Base-by-base conservation (phyloP, 2,113 vertebrate genomes). In the Hippocampus abdominalis region DNA sequence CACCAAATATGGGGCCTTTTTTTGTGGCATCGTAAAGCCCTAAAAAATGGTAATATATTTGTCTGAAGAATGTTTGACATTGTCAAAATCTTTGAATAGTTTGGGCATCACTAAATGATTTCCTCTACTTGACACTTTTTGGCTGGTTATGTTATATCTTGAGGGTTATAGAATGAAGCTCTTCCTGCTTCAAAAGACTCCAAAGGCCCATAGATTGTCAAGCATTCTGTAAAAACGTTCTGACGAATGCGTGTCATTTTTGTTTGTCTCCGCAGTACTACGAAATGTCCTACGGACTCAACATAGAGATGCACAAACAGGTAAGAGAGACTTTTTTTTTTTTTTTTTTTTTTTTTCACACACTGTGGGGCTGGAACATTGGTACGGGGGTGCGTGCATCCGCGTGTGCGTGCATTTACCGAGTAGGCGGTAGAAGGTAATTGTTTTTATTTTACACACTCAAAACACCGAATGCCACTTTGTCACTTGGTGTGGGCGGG, bases 251-350 rank as follows among this genome's bases (percentile, higher is more conserved):
- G 36, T 66, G 66, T 79, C 42, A 2, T 73, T 64, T 84, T 39
- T 80, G 61, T 83, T 81, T 80, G 68, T 86, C 77, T 87, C 70
- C 76, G 23, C 87, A 91, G 89, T 91, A 91, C 77, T 91, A 91
- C 32, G 89, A 91, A 57, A 91, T 91, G 89, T 91, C 89, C 78
- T 91, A 91, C 39, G 89, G 89, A 60, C 89, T 91, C 78, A 91
- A 90, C 87, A 90, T 90, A 25, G 89, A 91, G 84, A 91, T 91
- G 89, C 89, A 91, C 82, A 91, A 91, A 62, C 88, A 91, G 89
- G 89, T 91, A 84, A 84, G 85, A 65, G 40, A 40, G 21, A 70
- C 61, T 15, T 39, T 29, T 59, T 54, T 64, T 20, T 46, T 18
- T 60, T 18, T 13, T 16, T 29, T 9, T 59, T 59, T 56, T 18